Evolutionary conservation across 2,797 vertebrate species (phyloP).

Genomic region (Paedocypris micromegethes): DNA sequence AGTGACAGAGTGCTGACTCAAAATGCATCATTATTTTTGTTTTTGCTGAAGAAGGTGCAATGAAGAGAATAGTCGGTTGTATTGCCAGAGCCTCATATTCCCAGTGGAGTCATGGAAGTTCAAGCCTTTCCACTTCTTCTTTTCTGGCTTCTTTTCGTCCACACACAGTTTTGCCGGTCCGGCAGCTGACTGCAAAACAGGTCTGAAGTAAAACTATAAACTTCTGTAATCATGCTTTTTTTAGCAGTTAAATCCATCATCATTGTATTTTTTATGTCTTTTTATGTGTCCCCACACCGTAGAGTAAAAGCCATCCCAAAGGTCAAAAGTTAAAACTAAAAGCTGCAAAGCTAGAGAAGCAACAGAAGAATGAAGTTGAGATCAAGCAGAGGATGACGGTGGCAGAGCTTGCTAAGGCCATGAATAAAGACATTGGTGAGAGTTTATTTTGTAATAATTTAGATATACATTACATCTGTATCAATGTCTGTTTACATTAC

Average conservation of each 20-base stretch:
- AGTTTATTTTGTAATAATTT: slow-evolving; percentile 7
- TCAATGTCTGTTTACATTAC: neutral
- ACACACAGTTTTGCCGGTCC: slow-evolving; percentile 38
- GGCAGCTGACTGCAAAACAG: slow-evolving; percentile 58
- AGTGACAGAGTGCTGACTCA: too few relatives aligned
- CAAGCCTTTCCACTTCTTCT: neutral
- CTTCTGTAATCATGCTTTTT: neutral
- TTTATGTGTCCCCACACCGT: slow-evolving; percentile 2
- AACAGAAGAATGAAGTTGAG: slow-evolving; percentile 76
- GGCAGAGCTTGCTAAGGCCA: slow-evolving; percentile 77
- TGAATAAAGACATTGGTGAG: slow-evolving; percentile 82
- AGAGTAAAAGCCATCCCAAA: slow-evolving; percentile 59
- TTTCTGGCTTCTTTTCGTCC: slow-evolving; percentile 18
- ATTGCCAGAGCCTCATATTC: slow-evolving; percentile 45
- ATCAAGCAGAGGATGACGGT: slow-evolving; percentile 79
- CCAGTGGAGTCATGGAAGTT: slow-evolving; percentile 8
- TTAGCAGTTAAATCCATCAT: neutral
- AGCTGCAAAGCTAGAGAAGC: slow-evolving; percentile 49
- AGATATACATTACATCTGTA: too few relatives aligned
- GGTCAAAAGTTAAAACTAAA: slow-evolving; percentile 53
- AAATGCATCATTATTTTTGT: neutral
- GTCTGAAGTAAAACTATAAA: slow-evolving; percentile 43
- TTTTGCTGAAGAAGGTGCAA: slow-evolving; percentile 40
- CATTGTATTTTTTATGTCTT: neutral
- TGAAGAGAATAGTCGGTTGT: slow-evolving; percentile 57